These are phyloP conservation scores for Gallinago solitaria DNA, from an alignment of 2,797 vertebrate genomes.

Conservation along the genomic window DNA sequence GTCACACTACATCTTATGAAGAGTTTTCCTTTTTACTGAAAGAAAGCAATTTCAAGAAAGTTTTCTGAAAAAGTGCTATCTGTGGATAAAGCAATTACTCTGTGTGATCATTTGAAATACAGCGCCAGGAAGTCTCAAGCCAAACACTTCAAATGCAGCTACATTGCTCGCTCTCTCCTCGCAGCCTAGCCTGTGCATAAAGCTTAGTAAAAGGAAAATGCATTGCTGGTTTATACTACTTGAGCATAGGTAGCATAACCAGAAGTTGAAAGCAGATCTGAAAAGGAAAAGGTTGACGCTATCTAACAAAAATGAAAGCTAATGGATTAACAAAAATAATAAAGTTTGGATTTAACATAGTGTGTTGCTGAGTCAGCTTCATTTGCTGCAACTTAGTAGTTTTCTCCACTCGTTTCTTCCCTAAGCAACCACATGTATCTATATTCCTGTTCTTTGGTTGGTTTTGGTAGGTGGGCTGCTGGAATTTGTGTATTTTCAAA, in stretches of 20 bases:
- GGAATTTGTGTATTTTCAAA: neutral
- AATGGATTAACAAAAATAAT: neutral
- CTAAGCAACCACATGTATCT: neutral
- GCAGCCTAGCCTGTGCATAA: neutral
- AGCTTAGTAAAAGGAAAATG: neutral
- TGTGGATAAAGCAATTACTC: neutral
- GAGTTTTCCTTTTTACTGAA: neutral
- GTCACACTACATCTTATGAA: rapidly evolving
- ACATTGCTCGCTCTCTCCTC: rapidly evolving
- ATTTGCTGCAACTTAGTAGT: neutral
- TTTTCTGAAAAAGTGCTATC: neutral
- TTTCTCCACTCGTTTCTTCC: neutral
- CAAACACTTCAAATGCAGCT: neutral
- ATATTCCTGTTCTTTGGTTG: neutral
- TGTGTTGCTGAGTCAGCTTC: neutral
- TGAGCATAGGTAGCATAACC: neutral
- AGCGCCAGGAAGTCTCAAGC: neutral
- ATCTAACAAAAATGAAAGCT: neutral
- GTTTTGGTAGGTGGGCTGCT: neutral
- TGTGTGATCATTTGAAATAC: neutral
- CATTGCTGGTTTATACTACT: neutral
- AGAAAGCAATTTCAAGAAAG: neutral
- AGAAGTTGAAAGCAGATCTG: neutral
- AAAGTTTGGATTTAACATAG: neutral
- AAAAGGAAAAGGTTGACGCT: neutral